A percentile compares a stretch with the other conserved stretches of the same genome.
These are phyloP conservation scores for Planococcus citri DNA, from an alignment of 1,140 invertebrate genomes.

Conservation along the genomic window DNA sequence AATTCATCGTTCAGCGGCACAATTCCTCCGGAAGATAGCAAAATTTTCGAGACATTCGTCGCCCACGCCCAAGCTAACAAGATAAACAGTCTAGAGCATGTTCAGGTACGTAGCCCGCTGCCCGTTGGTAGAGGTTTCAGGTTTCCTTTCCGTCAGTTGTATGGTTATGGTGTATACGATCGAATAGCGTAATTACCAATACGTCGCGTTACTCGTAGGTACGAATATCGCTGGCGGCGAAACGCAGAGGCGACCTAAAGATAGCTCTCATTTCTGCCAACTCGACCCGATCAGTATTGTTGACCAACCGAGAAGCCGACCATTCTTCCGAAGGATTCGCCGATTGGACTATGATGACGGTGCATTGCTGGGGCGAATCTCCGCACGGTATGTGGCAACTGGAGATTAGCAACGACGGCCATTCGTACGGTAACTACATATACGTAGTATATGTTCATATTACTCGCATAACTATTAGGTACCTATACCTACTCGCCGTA, in stretches of 20 bases:
- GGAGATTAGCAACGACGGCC: constrained; percentile 84
- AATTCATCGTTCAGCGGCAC: too few species aligned
- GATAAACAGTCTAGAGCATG: constrained; percentile 87
- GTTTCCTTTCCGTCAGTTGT: constrained; percentile 59
- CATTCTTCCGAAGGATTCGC: constrained; percentile 72
- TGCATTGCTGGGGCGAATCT: constrained; percentile 92
- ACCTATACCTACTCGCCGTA: too few species aligned
- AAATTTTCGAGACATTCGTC: constrained; percentile 54
- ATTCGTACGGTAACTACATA: not conserved
- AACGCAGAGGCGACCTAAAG: constrained; percentile 76
- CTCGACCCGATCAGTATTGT: constrained; percentile 69
- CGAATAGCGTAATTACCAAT: too few species aligned
- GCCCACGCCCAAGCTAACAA: constrained; percentile 60
- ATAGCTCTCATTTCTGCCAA: constrained; percentile 77
- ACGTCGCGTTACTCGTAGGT: constrained; percentile 40
- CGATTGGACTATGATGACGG: constrained; percentile 89
- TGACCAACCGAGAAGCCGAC: constrained; percentile 77
- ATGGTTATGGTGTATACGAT: too few species aligned
- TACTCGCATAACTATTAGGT: too few species aligned
- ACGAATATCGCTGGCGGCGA: constrained; percentile 64
- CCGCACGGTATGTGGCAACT: constrained; percentile 84
- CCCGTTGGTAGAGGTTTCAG: constrained; percentile 68
- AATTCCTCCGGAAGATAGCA: constrained; percentile 62
- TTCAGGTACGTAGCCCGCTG: constrained; percentile 48
- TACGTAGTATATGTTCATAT: too few species aligned